phyloP scores from a whole-genome alignment of 2,797 vertebrate species.

The Bovichtus variegatus region DNA sequence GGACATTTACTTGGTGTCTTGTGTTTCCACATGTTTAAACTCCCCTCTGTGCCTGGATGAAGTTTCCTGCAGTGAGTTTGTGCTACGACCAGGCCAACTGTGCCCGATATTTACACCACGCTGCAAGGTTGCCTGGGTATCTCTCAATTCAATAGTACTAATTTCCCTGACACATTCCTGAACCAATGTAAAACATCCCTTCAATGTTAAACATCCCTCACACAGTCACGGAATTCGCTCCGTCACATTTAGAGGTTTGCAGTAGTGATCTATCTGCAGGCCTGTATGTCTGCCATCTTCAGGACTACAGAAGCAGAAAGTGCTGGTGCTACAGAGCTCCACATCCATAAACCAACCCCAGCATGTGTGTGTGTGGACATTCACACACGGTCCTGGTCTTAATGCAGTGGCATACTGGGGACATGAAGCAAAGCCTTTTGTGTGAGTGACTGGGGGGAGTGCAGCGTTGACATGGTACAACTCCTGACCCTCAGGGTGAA shows the following conservation, averaged over 20 bases:
- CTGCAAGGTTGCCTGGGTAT: background rate
- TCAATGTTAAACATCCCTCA: background rate
- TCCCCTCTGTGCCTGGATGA: background rate
- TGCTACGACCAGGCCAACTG: background rate
- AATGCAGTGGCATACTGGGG: slow-evolving; percentile 37
- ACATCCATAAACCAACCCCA: slow-evolving; percentile 3
- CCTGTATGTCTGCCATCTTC: background rate
- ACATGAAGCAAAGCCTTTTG: slow-evolving; percentile 65
- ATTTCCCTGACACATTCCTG: slow-evolving; percentile 7
- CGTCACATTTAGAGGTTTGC: slow-evolving; percentile 2
- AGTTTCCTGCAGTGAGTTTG: background rate
- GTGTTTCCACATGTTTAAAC: background rate
- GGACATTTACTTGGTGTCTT: background rate
- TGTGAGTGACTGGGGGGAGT: slow-evolving; percentile 45
- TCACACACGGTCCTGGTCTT: slow-evolving; percentile 25
- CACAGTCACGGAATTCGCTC: background rate
- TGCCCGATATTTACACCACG: background rate
- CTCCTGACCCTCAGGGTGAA: slow-evolving; percentile 64
- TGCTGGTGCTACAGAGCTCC: background rate
- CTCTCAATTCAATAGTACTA: background rate
- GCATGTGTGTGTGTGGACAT: background rate
- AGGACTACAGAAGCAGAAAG: background rate
- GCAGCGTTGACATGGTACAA: slow-evolving; percentile 63
- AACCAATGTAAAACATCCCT: background rate
- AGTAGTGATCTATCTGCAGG: background rate